Conservation (phyloP, 2,888 invertebrate species). For the Poecilobothrus nobilitatus region DNA sequence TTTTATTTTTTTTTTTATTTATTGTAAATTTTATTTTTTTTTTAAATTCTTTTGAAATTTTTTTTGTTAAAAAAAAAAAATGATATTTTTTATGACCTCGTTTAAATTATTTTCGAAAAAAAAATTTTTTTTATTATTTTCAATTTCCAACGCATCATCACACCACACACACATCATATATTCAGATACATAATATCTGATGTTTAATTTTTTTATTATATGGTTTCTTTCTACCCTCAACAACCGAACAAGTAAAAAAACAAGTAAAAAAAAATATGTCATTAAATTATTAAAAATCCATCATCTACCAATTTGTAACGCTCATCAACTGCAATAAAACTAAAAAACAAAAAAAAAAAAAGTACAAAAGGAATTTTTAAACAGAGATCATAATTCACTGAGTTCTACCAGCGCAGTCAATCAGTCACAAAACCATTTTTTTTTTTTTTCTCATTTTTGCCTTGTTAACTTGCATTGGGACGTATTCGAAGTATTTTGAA, state of each 20-base stretch:
- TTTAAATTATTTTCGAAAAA: neutral
- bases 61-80: neutral
- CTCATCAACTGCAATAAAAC: slow-evolving; percentile 9
- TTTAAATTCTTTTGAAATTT: neutral
- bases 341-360: neutral
- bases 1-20: neutral
- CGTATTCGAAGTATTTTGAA: too few relatives aligned
- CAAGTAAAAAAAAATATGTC: neutral
- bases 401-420: neutral
- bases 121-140: neutral
- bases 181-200: too few relatives aligned
- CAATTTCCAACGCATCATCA: neutral
- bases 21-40: neutral
- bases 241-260: too few relatives aligned
- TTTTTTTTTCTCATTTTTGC: too few relatives aligned
- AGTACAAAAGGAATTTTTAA: neutral
- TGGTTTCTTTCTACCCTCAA: neutral
- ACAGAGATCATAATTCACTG: neutral
- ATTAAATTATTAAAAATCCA: slow-evolving; percentile 13
- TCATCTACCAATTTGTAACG: slow-evolving; percentile 11
- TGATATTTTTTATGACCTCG: neutral
- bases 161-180: neutral
- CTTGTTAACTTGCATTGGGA: too few relatives aligned
- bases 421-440: neutral
- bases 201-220: too few relatives aligned